Evolutionary conservation across 2,113 vertebrate species (phyloP).

Genomic region (Bagarius yarrelli): DNA sequence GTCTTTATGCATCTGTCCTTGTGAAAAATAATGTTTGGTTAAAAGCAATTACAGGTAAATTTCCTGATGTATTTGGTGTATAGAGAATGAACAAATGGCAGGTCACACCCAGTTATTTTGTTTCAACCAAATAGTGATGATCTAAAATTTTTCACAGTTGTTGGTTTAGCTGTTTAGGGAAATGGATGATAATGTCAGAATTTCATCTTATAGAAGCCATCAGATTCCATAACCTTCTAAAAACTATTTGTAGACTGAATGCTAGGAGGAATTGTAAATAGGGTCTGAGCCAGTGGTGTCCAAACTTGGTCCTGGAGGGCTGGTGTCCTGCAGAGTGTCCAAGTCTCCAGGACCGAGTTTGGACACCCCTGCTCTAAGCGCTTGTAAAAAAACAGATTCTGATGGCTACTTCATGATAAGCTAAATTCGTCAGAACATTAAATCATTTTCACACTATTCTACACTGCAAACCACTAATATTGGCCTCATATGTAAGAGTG

Average conservation of each 20-base stretch:
- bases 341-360: too few relatives aligned
- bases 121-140: background rate
- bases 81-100: background rate
- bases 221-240: too few relatives aligned
- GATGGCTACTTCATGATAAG: too few relatives aligned
- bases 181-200: background rate
- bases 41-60: background rate
- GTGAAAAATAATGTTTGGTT: background rate
- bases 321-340: too few relatives aligned
- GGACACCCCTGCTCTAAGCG: too few relatives aligned
- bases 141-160: background rate
- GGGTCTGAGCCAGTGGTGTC: too few relatives aligned
- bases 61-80: background rate
- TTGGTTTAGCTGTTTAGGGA: background rate
- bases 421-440: too few relatives aligned
- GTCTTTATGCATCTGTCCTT: background rate
- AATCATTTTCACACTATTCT: background rate
- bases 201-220: too few relatives aligned
- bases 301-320: too few relatives aligned
- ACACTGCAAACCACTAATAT: background rate
- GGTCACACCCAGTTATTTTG: background rate
- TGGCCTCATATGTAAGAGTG: background rate
- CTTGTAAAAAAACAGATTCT: too few relatives aligned
- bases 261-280: too few relatives aligned
- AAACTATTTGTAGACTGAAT: too few relatives aligned